Evolutionary conservation across 2,113 vertebrate species (phyloP).

Genomic region (Ammodytes marinus): DNA sequence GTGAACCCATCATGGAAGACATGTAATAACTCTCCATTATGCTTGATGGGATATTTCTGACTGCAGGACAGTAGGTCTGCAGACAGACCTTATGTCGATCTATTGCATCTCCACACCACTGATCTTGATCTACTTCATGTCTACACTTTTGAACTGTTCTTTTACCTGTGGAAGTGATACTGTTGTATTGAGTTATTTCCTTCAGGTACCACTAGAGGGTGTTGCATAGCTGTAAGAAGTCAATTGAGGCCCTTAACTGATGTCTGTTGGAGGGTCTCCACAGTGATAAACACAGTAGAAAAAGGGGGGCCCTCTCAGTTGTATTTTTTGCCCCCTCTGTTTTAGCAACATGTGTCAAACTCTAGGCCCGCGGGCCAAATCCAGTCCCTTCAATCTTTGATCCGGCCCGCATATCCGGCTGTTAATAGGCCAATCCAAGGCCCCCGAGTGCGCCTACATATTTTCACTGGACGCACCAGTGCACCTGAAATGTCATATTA

Average conservation of each 20-base stretch:
- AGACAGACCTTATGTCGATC: too few relatives aligned
- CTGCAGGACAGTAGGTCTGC: not conserved
- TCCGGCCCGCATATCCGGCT: too few relatives aligned
- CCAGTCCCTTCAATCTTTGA: not conserved
- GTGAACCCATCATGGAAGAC: not conserved
- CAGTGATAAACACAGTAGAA: conserved; percentile 25
- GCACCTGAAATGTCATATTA: too few relatives aligned
- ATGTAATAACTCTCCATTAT: not conserved
- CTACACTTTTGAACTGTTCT: not conserved
- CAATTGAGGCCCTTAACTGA: not conserved
- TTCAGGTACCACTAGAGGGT: conserved; percentile 57
- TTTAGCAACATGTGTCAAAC: too few relatives aligned
- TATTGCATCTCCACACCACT: not conserved
- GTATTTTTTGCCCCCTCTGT: too few relatives aligned
- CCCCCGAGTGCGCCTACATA: too few relatives aligned
- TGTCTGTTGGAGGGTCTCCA: conserved; percentile 1
- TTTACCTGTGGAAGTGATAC: not conserved
- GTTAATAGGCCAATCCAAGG: too few relatives aligned
- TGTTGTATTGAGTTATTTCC: conserved; percentile 7
- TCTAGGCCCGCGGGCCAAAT: not conserved
- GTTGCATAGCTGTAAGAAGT: conserved; percentile 35
- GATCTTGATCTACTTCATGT: not conserved
- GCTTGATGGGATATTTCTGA: not conserved
- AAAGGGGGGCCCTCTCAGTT: conserved; percentile 16
- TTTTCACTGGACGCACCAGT: too few relatives aligned